Evolutionary conservation across 2,888 invertebrate species (phyloP).

Genomic region (Tryphoninae sp.): DNA sequence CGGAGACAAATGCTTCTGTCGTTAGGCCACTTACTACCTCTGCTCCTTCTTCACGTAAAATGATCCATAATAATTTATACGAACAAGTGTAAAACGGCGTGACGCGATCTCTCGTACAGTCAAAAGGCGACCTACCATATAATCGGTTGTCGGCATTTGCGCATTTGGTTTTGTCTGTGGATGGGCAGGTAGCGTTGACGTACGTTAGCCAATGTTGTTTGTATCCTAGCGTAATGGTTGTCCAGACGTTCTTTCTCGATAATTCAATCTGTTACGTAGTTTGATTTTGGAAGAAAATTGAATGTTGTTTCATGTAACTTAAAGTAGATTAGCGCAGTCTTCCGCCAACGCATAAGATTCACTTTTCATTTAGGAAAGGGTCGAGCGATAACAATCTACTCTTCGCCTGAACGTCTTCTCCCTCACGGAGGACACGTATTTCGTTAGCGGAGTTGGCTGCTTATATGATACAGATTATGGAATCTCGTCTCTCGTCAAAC

Average conservation of each 20-base stretch:
- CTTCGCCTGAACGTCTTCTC: background rate
- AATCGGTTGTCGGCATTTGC: background rate
- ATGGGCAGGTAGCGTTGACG: background rate
- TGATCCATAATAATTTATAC: background rate
- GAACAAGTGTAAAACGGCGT: background rate
- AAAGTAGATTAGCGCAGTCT: slow-evolving; percentile 36
- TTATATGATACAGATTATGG: background rate
- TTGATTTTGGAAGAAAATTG: slow-evolving; percentile 42
- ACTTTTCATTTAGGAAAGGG: slow-evolving; percentile 46
- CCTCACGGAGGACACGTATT: slow-evolving; percentile 25
- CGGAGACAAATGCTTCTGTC: background rate
- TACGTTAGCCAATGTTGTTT: background rate
- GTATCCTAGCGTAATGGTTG: slow-evolving; percentile 54
- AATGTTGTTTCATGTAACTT: slow-evolving; percentile 30
- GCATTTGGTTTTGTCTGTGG: background rate
- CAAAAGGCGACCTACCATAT: background rate
- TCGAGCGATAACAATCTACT: slow-evolving; percentile 42
- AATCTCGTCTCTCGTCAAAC: background rate
- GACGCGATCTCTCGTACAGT: background rate
- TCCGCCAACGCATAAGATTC: slow-evolving; percentile 60
- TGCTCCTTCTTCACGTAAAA: background rate
- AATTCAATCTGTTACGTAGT: slow-evolving; percentile 46
- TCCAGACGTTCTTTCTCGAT: slow-evolving; percentile 58
- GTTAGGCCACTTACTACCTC: background rate
- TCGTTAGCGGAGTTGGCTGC: slow-evolving; percentile 24